These are phyloP conservation scores for Hystrix cristata DNA, from an alignment of 2,113 vertebrate genomes.

Conservation along the genomic window DNA sequence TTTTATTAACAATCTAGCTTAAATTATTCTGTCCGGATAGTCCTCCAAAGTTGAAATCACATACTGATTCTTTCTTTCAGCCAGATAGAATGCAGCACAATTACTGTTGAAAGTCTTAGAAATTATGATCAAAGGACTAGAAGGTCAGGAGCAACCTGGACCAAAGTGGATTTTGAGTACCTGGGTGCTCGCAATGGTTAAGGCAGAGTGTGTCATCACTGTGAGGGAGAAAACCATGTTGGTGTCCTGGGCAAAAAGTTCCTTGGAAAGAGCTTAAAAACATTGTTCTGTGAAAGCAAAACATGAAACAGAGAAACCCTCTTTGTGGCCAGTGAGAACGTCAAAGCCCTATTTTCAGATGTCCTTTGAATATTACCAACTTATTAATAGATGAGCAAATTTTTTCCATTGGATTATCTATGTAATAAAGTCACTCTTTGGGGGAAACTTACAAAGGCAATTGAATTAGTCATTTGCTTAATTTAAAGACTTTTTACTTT, in stretches of 20 bases:
- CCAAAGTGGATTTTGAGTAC: neutral
- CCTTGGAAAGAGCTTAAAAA: neutral
- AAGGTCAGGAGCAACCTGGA: neutral
- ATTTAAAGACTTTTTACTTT: neutral
- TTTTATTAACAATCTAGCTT: neutral
- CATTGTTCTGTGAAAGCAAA: neutral
- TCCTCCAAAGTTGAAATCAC: neutral
- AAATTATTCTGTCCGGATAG: neutral
- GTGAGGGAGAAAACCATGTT: neutral
- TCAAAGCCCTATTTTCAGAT: neutral
- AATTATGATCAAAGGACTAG: slow-evolving; percentile 3
- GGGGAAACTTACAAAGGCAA: neutral
- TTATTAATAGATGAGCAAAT: neutral
- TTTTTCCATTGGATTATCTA: neutral
- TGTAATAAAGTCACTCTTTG: neutral
- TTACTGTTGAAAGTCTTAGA: neutral
- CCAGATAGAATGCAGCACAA: neutral
- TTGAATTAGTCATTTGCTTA: neutral
- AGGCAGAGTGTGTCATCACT: neutral
- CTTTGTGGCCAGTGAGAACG: neutral
- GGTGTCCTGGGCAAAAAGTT: neutral
- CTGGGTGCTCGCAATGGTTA: neutral
- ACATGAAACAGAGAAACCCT: neutral
- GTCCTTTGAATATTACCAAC: neutral
- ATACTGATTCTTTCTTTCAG: neutral